Conservation (phyloP, 2,113 vertebrate species). For the Dryoscopus gambensis region DNA sequence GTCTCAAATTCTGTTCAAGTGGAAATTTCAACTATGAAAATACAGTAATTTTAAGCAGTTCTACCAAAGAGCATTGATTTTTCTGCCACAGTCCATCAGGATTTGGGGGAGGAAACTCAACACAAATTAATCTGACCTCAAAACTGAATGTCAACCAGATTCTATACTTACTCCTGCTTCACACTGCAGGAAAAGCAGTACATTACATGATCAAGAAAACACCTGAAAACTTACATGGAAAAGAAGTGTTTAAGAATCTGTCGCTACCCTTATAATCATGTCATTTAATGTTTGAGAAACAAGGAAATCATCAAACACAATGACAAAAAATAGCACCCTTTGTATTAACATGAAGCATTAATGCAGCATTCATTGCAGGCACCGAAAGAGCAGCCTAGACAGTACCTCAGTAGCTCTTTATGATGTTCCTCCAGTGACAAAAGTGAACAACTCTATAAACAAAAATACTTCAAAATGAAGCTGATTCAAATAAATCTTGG, state of each 20-base stretch:
- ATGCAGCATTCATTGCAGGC: not conserved
- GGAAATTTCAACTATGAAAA: not conserved
- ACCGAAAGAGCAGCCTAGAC: not conserved
- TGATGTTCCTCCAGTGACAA: not conserved
- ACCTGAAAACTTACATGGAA: not conserved
- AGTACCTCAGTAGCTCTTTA: not conserved
- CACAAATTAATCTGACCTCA: not conserved
- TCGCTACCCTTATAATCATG: not conserved
- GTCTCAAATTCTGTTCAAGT: not conserved
- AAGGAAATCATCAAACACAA: not conserved
- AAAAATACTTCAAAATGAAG: not conserved
- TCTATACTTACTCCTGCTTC: not conserved
- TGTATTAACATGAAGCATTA: not conserved
- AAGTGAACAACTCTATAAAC: not conserved
- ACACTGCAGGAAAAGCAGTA: not conserved
- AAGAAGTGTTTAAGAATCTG: not conserved
- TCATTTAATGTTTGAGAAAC: not conserved
- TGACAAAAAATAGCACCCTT: not conserved
- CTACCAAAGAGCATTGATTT: conserved; percentile 3
- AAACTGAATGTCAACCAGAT: not conserved
- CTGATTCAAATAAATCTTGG: not conserved
- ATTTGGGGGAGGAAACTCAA: not conserved
- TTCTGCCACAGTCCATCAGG: not conserved
- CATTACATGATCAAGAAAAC: not conserved
- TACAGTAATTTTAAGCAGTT: conserved; percentile 7